Conservation (phyloP, 2,113 vertebrate species). For the Tenebrosternarchus preto region DNA sequence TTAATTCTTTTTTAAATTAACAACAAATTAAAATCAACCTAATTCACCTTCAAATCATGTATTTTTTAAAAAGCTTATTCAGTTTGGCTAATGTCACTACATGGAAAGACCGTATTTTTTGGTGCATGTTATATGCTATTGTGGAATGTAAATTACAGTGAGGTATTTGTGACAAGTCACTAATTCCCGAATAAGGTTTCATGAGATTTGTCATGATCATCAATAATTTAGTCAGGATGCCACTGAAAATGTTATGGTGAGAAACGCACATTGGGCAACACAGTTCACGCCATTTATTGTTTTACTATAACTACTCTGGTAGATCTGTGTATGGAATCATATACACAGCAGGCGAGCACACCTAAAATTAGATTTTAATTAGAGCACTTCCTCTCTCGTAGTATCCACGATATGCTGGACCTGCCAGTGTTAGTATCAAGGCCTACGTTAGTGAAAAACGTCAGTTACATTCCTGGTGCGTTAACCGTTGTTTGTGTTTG, state of each 20-base stretch:
- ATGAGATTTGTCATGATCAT: not conserved
- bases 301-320: not conserved
- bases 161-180: not conserved
- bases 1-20: no score
- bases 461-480: not conserved
- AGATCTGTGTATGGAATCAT: not conserved
- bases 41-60: no score
- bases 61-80: no score
- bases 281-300: slow-evolving; percentile 3
- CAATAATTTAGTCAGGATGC: not conserved
- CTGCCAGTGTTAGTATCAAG: not conserved
- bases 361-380: slow-evolving; percentile 35
- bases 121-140: no score
- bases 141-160: no score
- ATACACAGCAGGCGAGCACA: not conserved
- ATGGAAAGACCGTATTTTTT: no score
- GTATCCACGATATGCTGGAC: not conserved
- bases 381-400: not conserved
- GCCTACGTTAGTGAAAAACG: not conserved
- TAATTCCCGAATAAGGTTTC: not conserved
- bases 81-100: no score
- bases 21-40: no score
- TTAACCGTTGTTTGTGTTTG: no score
- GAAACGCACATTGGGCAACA: not conserved
- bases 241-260: not conserved